Evolutionary conservation across 2,888 invertebrate genomes (phyloP).

Genomic region (Teinopalpus imperialis): DNA sequence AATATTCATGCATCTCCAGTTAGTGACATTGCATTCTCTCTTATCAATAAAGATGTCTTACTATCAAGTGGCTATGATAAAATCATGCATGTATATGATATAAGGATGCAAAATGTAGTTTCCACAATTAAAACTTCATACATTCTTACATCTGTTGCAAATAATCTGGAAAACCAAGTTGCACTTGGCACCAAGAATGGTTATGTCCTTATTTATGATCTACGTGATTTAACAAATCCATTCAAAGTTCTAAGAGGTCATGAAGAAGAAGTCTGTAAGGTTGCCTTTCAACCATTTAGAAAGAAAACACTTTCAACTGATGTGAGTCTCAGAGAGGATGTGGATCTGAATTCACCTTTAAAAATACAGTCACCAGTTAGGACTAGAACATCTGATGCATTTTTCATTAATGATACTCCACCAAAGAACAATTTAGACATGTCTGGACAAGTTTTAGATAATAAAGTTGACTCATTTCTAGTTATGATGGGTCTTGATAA

Average conservation of each 20-base stretch:
- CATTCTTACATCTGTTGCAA: conserved; percentile 63
- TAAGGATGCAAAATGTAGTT: conserved; percentile 71
- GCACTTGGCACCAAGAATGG: conserved; percentile 81
- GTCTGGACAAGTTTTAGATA: conserved; percentile 44
- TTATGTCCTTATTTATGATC: conserved; percentile 77
- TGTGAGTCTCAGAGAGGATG: conserved; percentile 67
- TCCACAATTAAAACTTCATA: conserved; percentile 63
- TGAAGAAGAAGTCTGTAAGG: conserved; percentile 67
- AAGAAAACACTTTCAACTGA: conserved; percentile 58
- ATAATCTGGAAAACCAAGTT: conserved; percentile 72
- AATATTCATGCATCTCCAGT: conserved; percentile 81
- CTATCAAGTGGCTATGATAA: conserved; percentile 81
- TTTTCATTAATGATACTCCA: conserved; percentile 63
- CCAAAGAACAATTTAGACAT: conserved; percentile 47
- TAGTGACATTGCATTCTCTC: conserved; percentile 80
- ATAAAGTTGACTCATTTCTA: conserved; percentile 67
- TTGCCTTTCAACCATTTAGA: conserved; percentile 69
- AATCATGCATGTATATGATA: conserved; percentile 80
- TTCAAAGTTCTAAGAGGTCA: conserved; percentile 73
- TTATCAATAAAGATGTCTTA: conserved; percentile 78
- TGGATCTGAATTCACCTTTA: conserved; percentile 46
- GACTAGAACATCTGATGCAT: conserved; percentile 63
- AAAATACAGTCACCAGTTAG: conserved; percentile 50
- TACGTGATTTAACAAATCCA: conserved; percentile 73
- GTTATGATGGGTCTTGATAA: conserved; percentile 70